These are phyloP conservation scores for Bhutanitis thaidina DNA, from an alignment of 2,888 invertebrate genomes.

Conservation along the genomic window DNA sequence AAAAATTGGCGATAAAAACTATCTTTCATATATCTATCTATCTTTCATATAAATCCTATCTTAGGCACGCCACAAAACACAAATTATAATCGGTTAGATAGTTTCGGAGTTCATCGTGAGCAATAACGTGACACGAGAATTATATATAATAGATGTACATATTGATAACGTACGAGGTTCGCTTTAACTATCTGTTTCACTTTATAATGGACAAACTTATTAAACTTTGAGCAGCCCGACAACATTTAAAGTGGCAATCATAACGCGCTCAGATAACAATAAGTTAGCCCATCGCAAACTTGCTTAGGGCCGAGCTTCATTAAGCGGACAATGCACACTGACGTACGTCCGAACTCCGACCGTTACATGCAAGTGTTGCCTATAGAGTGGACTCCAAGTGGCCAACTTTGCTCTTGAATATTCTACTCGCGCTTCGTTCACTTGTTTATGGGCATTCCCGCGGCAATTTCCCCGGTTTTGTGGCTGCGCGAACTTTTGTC, in stretches of 20 bases:
- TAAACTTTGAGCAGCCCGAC: conserved; percentile 54
- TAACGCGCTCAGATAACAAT: conserved; percentile 66
- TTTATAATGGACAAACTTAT: conserved; percentile 63
- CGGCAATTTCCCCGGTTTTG: conserved; percentile 56
- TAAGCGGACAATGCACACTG: conserved; percentile 71
- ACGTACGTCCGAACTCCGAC: conserved; percentile 61
- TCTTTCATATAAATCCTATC: too few species aligned
- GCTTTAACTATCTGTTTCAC: conserved; percentile 25
- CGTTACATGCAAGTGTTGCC: conserved; percentile 73
- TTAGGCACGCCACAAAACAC: too few species aligned
- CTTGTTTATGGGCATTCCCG: conserved; percentile 63
- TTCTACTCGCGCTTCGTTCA: conserved; percentile 52
- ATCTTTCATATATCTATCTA: too few species aligned
- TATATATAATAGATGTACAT: too few species aligned
- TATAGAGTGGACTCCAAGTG: conserved; percentile 47
- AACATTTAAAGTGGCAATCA: conserved; percentile 69
- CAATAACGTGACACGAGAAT: too few species aligned
- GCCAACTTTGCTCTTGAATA: conserved; percentile 75
- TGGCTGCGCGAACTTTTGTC: conserved; percentile 60
- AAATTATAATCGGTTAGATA: too few species aligned
- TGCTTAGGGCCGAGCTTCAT: conserved; percentile 62
- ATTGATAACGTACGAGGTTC: too few species aligned
- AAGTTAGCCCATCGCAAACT: conserved; percentile 63
- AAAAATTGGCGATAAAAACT: too few species aligned
- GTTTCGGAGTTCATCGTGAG: too few species aligned